Base-by-base conservation (phyloP, 2,797 vertebrate species). In the Chaetodon trifasciatus region DNA sequence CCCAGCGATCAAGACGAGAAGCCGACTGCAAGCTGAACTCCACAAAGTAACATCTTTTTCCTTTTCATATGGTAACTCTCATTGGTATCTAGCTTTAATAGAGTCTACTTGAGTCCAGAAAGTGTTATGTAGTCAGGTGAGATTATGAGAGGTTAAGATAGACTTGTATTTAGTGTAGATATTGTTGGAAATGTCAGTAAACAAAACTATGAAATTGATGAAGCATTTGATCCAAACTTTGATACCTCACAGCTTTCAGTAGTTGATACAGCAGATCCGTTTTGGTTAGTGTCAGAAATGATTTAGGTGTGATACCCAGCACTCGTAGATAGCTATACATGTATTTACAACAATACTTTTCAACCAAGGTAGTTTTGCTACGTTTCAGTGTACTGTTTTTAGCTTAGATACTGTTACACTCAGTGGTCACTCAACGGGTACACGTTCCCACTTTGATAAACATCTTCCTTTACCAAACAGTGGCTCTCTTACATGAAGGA, bases 1-100 rank as follows among this genome's bases (percentile, higher is more conserved):
- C 70, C 64, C 74, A 24, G 28, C 42, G 1, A 79, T 78, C 76
- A 84, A 91, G 81, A 82, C 67, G 77, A 88, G 88, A 88, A 88
- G 86, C 61, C 66, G 68, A 19, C 87, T 70, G 68, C 70, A 17
- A 32, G 37, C 61, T 69, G 62, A 56, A 46, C 86, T 83, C 57
- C 53, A 82, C 60, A 64, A 68, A 82, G 84, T 87, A 82, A 86
- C 35, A 24, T 50, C 6, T 77, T 74, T 75, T 79, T 83, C 56
- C 37, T 89, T 60, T 77, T 69, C 39, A 53, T 58, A 35, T 63
- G 47, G 23, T 65, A 28, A 64, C 58, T 71, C 10, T 37, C 1
- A 8, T 39, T 53, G 55, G 21, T 68, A 69, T 72, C 44, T 74
- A 76, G 65, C 13, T 57, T 65, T 42, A 55, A 15, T 23, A 13